Conservation (phyloP, 2,797 vertebrate genomes). For the Potorous gilbertii region DNA sequence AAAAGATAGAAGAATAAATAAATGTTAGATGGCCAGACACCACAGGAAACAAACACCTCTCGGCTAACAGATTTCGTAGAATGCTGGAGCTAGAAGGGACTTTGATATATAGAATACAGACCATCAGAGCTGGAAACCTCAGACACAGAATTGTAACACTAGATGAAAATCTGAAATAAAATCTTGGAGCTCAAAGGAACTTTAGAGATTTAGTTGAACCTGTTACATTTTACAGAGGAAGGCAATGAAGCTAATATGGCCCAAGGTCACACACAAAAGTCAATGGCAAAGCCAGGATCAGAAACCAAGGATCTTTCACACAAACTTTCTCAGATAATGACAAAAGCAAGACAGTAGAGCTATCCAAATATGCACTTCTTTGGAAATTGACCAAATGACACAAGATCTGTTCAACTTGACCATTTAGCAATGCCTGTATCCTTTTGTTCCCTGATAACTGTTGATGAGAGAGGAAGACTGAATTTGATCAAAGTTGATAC, state of each 20-base stretch:
- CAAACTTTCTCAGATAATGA: background rate
- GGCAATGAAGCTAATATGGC: background rate
- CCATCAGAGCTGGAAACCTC: background rate
- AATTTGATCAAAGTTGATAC: background rate
- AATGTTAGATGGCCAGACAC: slow-evolving; percentile 41
- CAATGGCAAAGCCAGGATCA: background rate
- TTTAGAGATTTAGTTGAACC: background rate
- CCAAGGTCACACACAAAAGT: background rate
- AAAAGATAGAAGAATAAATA: slow-evolving; percentile 36
- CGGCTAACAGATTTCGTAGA: background rate
- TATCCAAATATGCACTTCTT: background rate
- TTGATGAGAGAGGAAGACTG: background rate
- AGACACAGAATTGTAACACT: background rate
- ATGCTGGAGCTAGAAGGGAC: background rate
- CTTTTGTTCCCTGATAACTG: background rate
- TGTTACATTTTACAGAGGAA: background rate
- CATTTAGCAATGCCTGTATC: background rate
- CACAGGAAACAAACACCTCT: background rate
- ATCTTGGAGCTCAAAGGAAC: background rate
- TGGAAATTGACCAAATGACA: background rate
- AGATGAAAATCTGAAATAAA: background rate
- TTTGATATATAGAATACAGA: background rate
- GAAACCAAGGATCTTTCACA: background rate
- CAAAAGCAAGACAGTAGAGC: background rate
- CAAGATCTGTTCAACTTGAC: background rate